Conservation (phyloP, 2,113 vertebrate genomes). For the Semicossyphus pulcher region DNA sequence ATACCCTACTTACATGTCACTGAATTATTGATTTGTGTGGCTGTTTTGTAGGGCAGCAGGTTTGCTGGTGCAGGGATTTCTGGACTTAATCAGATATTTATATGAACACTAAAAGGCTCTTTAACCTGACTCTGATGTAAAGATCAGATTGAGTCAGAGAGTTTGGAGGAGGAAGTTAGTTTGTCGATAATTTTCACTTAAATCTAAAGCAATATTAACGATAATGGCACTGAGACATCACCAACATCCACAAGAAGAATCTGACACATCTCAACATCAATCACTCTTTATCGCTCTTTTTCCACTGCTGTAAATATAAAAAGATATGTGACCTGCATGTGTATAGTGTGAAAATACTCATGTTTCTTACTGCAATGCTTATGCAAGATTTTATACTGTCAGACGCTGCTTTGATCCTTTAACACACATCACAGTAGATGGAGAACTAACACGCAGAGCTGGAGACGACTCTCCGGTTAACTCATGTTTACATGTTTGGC, state of each 20-base stretch:
- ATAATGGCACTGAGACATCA: constrained; percentile 48
- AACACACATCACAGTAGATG: constrained; percentile 35
- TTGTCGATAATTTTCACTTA: constrained; percentile 18
- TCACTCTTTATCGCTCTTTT: background rate
- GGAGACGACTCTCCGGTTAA: background rate
- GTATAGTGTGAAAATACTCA: constrained; percentile 40
- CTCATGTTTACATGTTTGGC: constrained; percentile 16
- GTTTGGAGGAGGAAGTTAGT: background rate
- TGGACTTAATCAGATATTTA: background rate
- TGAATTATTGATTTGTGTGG: constrained; percentile 18
- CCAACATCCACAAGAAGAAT: constrained; percentile 10
- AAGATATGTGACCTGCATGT: constrained; percentile 71
- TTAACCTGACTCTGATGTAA: constrained; percentile 20
- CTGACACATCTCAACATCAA: background rate
- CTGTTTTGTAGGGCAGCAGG: constrained; percentile 29
- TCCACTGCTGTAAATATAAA: constrained; percentile 66
- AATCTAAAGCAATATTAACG: constrained; percentile 69
- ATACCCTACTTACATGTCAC: background rate
- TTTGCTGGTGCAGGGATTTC: constrained; percentile 2
- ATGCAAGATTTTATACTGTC: constrained; percentile 76
- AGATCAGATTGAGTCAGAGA: background rate
- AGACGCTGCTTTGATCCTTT: constrained; percentile 60
- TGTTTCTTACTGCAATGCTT: constrained; percentile 69
- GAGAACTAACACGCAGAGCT: background rate
- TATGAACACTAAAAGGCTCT: background rate